Evolutionary conservation across 1,140 invertebrate genomes (phyloP), one percentile per base, ranked within the genome.

Genomic region (Drosophila funebris): DNA sequence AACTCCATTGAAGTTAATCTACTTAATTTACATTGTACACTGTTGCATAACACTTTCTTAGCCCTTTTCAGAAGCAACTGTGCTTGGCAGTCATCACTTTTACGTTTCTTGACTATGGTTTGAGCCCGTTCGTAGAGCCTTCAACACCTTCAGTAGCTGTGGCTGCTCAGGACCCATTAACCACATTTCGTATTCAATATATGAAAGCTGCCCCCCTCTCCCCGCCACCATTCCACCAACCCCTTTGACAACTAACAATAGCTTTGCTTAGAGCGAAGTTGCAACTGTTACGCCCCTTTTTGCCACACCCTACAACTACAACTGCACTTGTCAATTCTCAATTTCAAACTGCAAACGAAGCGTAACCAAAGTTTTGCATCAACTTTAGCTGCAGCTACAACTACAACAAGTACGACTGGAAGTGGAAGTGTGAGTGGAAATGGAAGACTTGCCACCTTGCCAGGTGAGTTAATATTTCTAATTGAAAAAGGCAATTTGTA

Each of bases 401-500:
- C 66, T 71, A 8, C 33, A 71, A 41, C 64, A 57, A 58, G 58
- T 56, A 60, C 60, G 75, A 67, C n/a, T 52, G 39, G 46, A 41
- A 53, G 56, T 48, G 20, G 41, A 14, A 16, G 5, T 24, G 8
- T 7, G 9, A 5, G 0, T n/a, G 37, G 16, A 22, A 52, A 8
- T 20, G 6, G 67, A 58, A 39, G 73, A 68, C 52, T 57, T 44
- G 14, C 24, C 43, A 61, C 54, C 46, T 60, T 46, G 60, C 31
- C 58, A 81, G 77, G 70, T 81, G 72, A 73, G 83, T 66, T 87
- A 87, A 87, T 87, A 87, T 76, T 88, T 87, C 78, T 88, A 87
- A 87, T 87, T 87, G 82, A 87, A 87, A 87, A 88, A 82, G 74
- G 74, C 83, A 87, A 88, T 87, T 87, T 87, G 83, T 88, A 82